Conservation (phyloP, 2,797 vertebrate species). For the Scyliorhinus canicula region DNA sequence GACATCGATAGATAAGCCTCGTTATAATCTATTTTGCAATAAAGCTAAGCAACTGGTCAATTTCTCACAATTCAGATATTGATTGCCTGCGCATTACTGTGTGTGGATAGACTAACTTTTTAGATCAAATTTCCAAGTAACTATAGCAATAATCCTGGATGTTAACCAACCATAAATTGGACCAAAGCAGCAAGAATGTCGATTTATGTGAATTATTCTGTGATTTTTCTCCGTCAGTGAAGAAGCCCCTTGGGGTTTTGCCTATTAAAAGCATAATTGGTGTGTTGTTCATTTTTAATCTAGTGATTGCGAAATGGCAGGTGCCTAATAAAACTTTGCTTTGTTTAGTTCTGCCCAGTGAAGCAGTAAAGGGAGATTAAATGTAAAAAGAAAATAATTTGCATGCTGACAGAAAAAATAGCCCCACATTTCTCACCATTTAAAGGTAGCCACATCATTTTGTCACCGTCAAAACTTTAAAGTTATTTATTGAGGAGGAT, state of each 20-base stretch:
- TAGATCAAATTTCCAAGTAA: not conserved
- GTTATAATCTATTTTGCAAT: not conserved
- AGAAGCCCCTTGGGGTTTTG: not conserved
- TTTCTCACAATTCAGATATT: not conserved
- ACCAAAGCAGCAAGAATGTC: not conserved
- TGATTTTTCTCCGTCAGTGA: not conserved
- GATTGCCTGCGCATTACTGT: not conserved
- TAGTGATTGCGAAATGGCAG: slow-evolving; percentile 3
- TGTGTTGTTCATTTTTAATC: slow-evolving; percentile 22
- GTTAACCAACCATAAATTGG: slow-evolving; percentile 4
- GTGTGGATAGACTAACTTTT: not conserved
- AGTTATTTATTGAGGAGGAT: not conserved
- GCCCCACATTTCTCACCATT: not conserved
- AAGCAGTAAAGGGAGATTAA: slow-evolving; percentile 33
- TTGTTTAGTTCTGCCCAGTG: not conserved
- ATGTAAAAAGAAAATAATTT: not conserved
- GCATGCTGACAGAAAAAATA: not conserved
- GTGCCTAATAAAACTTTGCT: slow-evolving; percentile 4
- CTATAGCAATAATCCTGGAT: not conserved
- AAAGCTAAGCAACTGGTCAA: not conserved
- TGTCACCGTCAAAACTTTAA: not conserved
- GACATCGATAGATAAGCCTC: not conserved
- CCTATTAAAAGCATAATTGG: slow-evolving; percentile 33
- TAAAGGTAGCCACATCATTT: not conserved
- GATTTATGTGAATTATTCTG: not conserved